phyloP scores from a whole-genome alignment of 2,888 invertebrate genomes.

The Rhynchonema sp. region DNA sequence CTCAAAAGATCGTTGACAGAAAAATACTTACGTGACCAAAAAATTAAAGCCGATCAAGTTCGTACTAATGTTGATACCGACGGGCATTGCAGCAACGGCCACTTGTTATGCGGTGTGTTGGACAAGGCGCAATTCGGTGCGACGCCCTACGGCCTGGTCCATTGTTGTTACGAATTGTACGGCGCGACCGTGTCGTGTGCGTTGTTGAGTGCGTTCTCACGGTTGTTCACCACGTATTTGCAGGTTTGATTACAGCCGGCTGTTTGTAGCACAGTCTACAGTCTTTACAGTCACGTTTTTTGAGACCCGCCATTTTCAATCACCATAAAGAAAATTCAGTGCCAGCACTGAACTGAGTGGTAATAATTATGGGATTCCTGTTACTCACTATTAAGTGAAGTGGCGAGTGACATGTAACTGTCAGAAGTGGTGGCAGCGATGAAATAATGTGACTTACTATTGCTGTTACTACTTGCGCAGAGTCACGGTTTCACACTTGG shows the following conservation, averaged over 20 bases:
- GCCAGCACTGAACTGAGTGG: too few relatives aligned
- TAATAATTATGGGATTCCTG: too few relatives aligned
- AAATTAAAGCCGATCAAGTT: neutral
- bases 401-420: too few relatives aligned
- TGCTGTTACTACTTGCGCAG: conserved; percentile 15
- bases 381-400: too few relatives aligned
- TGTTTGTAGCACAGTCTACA: too few relatives aligned
- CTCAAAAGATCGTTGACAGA: too few relatives aligned
- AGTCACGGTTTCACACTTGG: conserved; percentile 76
- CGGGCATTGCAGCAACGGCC: conserved; percentile 50
- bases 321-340: neutral
- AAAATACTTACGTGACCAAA: too few relatives aligned
- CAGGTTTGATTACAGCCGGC: conserved; percentile 42
- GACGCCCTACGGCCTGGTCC: conserved; percentile 77
- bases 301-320: too few relatives aligned
- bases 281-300: too few relatives aligned
- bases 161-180: conserved; percentile 84
- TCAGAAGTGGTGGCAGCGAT: too few relatives aligned
- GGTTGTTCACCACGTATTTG: conserved; percentile 69
- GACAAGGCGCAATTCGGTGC: conserved; percentile 94
- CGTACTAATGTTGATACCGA: too few relatives aligned
- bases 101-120: conserved; percentile 68
- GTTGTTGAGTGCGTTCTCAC: conserved; percentile 67
- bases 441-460: too few relatives aligned
- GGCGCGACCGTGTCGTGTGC: conserved; percentile 63